phyloP scores from a whole-genome alignment of 2,113 vertebrate species.

The Xenopus tropicalis region DNA sequence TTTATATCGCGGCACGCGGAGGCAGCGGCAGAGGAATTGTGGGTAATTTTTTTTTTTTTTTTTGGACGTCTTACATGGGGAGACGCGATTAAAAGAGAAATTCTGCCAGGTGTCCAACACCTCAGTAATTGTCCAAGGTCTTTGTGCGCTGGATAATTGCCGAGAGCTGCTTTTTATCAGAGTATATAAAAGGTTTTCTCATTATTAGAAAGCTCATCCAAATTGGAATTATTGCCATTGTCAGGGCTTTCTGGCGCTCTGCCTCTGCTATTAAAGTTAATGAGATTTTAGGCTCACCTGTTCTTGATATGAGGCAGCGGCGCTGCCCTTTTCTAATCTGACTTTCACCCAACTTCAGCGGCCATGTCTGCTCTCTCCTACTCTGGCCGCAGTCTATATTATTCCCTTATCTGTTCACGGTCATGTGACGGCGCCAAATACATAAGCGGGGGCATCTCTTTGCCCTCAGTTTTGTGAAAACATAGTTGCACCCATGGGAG shows the following conservation, averaged over 20 bases:
- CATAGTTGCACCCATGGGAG: too few species aligned
- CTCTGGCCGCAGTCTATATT: too few species aligned
- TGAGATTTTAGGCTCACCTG: conserved; percentile 22
- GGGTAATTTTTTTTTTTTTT: too few species aligned
- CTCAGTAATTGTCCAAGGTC: neutral
- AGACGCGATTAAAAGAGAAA: neutral
- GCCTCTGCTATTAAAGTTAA: conserved; percentile 21
- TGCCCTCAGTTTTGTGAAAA: too few species aligned
- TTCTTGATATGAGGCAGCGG: conserved; percentile 9
- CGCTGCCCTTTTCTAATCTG: conserved; percentile 15
- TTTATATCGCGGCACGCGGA: too few species aligned
- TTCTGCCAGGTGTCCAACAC: neutral
- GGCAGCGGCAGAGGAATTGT: too few species aligned
- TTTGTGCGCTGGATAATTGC: conserved; percentile 16
- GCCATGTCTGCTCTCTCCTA: neutral
- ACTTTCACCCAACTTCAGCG: neutral
- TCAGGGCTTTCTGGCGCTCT: conserved; percentile 4
- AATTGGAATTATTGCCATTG: conserved; percentile 37
- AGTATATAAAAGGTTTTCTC: conserved; percentile 14
- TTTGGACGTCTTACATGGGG: too few species aligned
- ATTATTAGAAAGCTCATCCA: conserved; percentile 28
- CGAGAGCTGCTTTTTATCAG: conserved; percentile 6
- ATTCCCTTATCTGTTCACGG: too few species aligned
- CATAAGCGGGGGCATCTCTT: too few species aligned
- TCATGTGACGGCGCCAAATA: too few species aligned